A percentile compares a stretch with the other conserved stretches of the same genome.
Evolutionary conservation across 2,797 vertebrate species (phyloP).

Genomic region (Paramormyrops hopkinsi): DNA sequence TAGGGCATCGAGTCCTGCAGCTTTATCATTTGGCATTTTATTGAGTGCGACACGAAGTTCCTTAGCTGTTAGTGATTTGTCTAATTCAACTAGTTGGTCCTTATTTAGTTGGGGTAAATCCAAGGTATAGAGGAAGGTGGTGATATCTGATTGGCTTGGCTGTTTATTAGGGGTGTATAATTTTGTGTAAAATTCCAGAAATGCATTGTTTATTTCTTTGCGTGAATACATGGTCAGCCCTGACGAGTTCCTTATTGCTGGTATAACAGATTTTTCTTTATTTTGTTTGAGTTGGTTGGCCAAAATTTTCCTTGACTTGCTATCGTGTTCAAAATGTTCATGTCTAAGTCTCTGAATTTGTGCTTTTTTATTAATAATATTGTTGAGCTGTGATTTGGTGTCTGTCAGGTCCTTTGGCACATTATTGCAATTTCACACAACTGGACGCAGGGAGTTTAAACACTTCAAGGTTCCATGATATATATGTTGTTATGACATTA

Average conservation of each 20-base stretch:
- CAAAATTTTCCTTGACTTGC: no score
- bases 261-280: no score
- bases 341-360: no score
- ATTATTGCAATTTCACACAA: background rate
- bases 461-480: background rate
- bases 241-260: no score
- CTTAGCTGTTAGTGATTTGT: background rate
- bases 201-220: background rate
- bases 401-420: background rate
- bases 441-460: background rate
- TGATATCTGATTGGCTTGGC: background rate
- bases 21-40: background rate
- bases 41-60: background rate
- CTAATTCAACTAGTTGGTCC: background rate
- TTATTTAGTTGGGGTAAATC: background rate
- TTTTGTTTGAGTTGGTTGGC: no score
- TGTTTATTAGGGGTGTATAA: background rate
- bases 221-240: background rate
- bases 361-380: background rate
- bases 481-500: background rate
- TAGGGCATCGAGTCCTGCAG: background rate
- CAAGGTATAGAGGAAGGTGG: background rate
- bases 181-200: background rate
- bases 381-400: background rate
- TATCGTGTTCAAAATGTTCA: no score